phyloP scores from a whole-genome alignment of 2,888 invertebrate genomes.

The Epinotia bilunana region DNA sequence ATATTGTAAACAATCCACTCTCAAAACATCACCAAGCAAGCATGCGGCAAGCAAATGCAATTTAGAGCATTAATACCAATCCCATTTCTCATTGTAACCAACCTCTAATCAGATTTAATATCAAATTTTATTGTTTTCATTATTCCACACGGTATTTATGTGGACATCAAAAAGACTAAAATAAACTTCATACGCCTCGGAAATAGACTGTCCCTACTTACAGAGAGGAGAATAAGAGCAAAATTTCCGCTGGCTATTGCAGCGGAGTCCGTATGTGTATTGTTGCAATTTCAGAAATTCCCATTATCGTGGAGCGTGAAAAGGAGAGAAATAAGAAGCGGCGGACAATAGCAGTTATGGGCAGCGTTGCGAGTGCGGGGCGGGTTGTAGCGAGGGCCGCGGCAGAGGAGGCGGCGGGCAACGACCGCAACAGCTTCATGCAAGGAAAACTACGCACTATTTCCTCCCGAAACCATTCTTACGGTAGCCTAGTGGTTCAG shows the following conservation, averaged over 20 bases:
- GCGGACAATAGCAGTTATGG: slow-evolving; percentile 68
- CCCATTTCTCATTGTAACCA: slow-evolving; percentile 12
- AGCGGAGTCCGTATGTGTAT: slow-evolving; percentile 73
- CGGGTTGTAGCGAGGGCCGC: slow-evolving; percentile 39
- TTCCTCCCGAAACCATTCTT: neutral
- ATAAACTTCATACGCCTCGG: slow-evolving; percentile 50
- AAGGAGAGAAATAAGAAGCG: slow-evolving; percentile 76
- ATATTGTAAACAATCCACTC: neutral
- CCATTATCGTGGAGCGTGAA: slow-evolving; percentile 78
- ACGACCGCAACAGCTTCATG: neutral
- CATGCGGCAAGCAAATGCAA: neutral
- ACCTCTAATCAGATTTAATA: slow-evolving; percentile 19
- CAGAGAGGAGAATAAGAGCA: slow-evolving; percentile 62
- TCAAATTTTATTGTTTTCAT: slow-evolving; percentile 41
- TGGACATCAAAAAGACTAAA: slow-evolving; percentile 44
- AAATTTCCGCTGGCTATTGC: slow-evolving; percentile 69
- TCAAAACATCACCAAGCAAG: neutral
- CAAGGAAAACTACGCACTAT: neutral
- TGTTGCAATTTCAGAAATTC: slow-evolving; percentile 83
- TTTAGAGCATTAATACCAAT: neutral
- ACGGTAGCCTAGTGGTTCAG: too few relatives aligned
- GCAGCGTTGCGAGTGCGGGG: slow-evolving; percentile 47
- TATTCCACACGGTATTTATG: slow-evolving; percentile 31
- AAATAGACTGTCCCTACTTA: slow-evolving; percentile 61
- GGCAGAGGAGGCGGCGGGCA: slow-evolving; percentile 45